Evolutionary conservation across 2,113 vertebrate species (phyloP).

Genomic region (Aegotheles bennettii): DNA sequence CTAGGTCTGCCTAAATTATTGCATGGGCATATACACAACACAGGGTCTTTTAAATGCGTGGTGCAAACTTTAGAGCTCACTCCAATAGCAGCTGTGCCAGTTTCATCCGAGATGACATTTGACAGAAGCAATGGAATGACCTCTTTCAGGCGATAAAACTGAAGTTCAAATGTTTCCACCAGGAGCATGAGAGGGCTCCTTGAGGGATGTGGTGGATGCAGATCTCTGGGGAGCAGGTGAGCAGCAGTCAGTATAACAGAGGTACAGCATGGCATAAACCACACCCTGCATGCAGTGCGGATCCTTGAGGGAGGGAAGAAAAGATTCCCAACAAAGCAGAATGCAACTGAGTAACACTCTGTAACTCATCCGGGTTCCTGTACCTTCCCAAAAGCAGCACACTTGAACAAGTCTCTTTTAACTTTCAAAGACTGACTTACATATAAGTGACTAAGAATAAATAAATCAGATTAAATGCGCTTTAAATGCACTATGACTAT

Average conservation of each 20-base stretch:
- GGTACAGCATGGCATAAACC: not conserved
- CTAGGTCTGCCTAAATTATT: not conserved
- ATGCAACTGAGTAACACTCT: fast-evolving
- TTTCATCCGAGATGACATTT: not conserved
- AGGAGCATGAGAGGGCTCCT: not conserved
- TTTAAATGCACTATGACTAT: not conserved
- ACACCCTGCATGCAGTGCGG: not conserved
- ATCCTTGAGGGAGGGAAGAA: not conserved
- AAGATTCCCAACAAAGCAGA: not conserved
- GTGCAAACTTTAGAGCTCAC: not conserved
- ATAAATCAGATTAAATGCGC: not conserved
- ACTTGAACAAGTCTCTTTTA: not conserved
- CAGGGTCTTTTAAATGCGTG: fast-evolving
- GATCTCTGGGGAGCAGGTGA: not conserved
- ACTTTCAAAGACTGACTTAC: not conserved
- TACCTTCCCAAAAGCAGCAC: not conserved
- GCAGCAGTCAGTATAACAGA: not conserved
- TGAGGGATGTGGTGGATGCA: not conserved
- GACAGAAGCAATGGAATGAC: not conserved
- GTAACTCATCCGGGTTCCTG: not conserved
- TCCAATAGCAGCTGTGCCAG: not conserved
- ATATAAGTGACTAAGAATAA: not conserved
- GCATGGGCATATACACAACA: not conserved
- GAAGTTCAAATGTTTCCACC: not conserved
- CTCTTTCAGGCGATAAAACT: not conserved